Conservation (phyloP, 2,888 invertebrate species). For the Arrhopalites spinosus region DNA sequence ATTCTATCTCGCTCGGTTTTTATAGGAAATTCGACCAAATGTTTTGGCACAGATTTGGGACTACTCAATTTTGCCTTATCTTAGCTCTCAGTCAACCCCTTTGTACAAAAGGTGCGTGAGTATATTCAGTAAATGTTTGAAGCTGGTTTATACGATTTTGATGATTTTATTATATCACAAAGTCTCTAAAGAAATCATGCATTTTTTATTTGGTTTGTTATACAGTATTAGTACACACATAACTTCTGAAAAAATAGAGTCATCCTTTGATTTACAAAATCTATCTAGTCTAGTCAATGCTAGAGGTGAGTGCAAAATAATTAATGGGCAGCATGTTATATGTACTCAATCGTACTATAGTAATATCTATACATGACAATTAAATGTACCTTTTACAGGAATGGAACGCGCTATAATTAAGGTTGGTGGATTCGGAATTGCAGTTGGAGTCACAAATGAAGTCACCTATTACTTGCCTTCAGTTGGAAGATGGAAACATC, state of each 20-base stretch:
- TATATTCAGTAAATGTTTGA: no score
- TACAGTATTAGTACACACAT: slow-evolving; percentile 52
- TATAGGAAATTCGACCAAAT: slow-evolving; percentile 53
- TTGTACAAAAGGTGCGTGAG: slow-evolving; percentile 53
- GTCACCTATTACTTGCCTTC: slow-evolving; percentile 69
- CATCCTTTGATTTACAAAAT: slow-evolving; percentile 20
- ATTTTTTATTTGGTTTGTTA: no score
- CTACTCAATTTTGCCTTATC: slow-evolving; percentile 51
- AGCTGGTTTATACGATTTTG: no score
- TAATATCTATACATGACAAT: no score
- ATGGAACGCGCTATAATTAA: slow-evolving; percentile 70
- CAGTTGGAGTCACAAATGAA: slow-evolving; percentile 71
- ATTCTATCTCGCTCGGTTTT: slow-evolving; percentile 13
- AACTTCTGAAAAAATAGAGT: neutral
- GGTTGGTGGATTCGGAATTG: slow-evolving; percentile 71
- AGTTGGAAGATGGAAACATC: slow-evolving; percentile 57
- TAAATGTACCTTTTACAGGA: no score
- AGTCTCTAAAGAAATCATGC: no score
- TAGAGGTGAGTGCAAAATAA: no score
- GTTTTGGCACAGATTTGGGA: slow-evolving; percentile 52
- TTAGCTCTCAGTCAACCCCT: slow-evolving; percentile 46
- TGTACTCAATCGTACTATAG: no score
- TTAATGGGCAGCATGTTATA: no score
- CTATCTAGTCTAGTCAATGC: slow-evolving; percentile 62
- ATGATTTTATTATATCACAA: no score